Percentiles rank a stretch among this genome's conserved stretches.
phyloP scores from a whole-genome alignment of 1,140 invertebrate species.

The Drosophila bipectinata region DNA sequence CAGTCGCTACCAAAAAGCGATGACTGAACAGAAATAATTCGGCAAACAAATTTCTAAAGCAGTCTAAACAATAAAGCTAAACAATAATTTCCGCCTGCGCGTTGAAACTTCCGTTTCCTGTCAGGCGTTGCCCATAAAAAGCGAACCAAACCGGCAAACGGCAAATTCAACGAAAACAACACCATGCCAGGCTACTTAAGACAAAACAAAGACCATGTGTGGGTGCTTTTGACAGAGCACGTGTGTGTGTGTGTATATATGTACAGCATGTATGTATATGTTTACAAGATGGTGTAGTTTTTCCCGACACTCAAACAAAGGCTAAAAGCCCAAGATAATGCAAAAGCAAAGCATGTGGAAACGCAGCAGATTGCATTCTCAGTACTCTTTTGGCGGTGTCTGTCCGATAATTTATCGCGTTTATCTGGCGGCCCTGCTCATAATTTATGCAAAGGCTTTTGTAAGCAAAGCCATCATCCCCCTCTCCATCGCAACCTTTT shows the following conservation, averaged over 20 bases:
- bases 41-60: constrained; percentile 79
- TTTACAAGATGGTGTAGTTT: constrained; percentile 30
- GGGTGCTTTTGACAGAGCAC: constrained; percentile 11
- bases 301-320: constrained; percentile 66
- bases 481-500: constrained; percentile 12
- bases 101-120: constrained; percentile 79
- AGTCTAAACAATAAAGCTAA: constrained; percentile 80
- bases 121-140: constrained; percentile 60
- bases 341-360: constrained; percentile 22
- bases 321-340: constrained; percentile 8
- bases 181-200: constrained; percentile 59
- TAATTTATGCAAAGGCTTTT: constrained; percentile 79
- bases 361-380: constrained; percentile 68
- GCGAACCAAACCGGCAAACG: constrained; percentile 37
- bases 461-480: constrained; percentile 20
- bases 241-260: neutral
- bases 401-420: constrained; percentile 75
- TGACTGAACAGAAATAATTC: constrained; percentile 77
- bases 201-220: constrained; percentile 56
- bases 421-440: constrained; percentile 67
- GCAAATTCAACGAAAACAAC: constrained; percentile 32
- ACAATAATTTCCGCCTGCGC: constrained; percentile 77
- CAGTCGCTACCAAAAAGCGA: constrained; percentile 43
- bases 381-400: constrained; percentile 34
- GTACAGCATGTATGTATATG: neutral